These are phyloP conservation scores for Catharus ustulatus DNA, from an alignment of 2,797 vertebrate genomes.

Conservation along the genomic window DNA sequence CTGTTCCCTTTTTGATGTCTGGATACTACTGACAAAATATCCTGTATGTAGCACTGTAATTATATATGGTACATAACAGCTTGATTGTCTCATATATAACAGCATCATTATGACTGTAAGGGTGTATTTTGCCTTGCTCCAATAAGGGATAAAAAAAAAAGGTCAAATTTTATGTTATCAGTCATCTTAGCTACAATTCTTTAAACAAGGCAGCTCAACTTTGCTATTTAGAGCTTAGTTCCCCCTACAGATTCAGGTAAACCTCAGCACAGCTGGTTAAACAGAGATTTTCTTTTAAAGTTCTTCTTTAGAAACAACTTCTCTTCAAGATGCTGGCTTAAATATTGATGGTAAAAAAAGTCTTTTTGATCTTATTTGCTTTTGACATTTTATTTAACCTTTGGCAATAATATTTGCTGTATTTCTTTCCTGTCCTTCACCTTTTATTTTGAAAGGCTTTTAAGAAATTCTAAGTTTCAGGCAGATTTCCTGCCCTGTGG, in stretches of 20 bases:
- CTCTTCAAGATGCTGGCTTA: not conserved
- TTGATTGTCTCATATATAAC: not conserved
- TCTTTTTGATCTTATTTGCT: not conserved
- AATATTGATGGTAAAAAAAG: not conserved
- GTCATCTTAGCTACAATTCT: not conserved
- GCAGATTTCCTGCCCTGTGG: not conserved
- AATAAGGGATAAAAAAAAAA: not conserved
- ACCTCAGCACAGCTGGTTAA: not conserved
- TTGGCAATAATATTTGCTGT: not conserved
- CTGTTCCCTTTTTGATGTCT: not conserved
- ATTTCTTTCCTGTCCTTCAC: not conserved
- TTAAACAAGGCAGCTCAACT: not conserved
- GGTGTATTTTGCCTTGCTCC: not conserved
- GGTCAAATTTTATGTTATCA: not conserved
- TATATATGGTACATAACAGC: not conserved
- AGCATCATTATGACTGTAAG: not conserved
- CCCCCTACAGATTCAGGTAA: not conserved
- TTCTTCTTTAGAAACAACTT: not conserved
- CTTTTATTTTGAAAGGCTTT: not conserved
- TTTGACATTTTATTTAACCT: not conserved
- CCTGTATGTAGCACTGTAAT: not conserved
- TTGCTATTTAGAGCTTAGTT: not conserved
- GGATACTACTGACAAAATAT: not conserved
- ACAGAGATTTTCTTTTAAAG: not conserved
- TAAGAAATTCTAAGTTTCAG: not conserved